Conservation (phyloP, 2,113 vertebrate species). For the Campylomormyrus tamandua region DNA sequence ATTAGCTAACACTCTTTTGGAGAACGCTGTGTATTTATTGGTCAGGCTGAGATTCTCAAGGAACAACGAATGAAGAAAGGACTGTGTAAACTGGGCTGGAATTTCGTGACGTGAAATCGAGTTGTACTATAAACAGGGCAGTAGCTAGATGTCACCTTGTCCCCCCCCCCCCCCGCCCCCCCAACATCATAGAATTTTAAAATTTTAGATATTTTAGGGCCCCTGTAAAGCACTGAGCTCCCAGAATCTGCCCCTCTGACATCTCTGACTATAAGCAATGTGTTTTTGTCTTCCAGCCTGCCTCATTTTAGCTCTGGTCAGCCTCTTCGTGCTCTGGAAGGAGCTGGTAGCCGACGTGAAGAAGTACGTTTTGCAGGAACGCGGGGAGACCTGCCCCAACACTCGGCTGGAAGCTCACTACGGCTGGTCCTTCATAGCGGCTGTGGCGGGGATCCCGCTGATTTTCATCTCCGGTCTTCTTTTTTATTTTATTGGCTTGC, state of each 20-base stretch:
- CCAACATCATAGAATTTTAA: background rate
- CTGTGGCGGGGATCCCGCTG: conserved; percentile 64
- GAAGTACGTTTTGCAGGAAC: conserved; percentile 72
- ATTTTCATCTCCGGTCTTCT: conserved; percentile 66
- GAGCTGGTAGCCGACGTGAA: conserved; percentile 71
- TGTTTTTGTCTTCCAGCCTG: conserved; percentile 50
- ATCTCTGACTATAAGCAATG: background rate
- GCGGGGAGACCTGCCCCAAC: conserved; percentile 51
- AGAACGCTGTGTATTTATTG: background rate
- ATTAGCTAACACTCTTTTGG: background rate
- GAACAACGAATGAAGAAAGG: background rate
- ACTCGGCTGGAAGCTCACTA: conserved; percentile 59
- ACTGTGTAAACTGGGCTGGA: background rate
- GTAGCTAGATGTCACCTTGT: background rate
- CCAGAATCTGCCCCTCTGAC: background rate
- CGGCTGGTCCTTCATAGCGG: conserved; percentile 77
- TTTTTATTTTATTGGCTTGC: conserved; percentile 67
- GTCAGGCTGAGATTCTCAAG: background rate
- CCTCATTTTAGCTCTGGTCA: conserved; percentile 62
- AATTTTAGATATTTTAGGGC: background rate
- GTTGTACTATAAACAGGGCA: background rate
- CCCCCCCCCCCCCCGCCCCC: too few species aligned
- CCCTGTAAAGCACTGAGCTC: background rate
- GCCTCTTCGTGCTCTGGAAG: conserved; percentile 80
- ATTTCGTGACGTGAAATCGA: background rate